Evolutionary conservation across 2,888 invertebrate genomes (phyloP).

Genomic region (Cantharis nigra): DNA sequence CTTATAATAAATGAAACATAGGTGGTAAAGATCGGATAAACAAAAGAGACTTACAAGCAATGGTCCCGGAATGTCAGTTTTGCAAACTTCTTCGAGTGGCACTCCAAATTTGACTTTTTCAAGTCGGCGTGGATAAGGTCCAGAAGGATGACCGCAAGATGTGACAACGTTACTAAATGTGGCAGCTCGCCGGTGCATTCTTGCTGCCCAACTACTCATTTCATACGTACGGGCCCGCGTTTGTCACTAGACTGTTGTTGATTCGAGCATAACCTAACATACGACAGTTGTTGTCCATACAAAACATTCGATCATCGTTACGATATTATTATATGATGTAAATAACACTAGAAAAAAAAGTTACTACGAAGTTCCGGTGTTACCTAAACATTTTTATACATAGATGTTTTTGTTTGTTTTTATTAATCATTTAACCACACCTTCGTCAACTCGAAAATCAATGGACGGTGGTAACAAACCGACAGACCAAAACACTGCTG

Average conservation of each 20-base stretch:
- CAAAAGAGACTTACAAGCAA: conserved; percentile 70
- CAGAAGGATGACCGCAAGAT: conserved; percentile 85
- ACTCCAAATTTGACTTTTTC: conserved; percentile 96
- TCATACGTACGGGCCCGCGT: conserved; percentile 44
- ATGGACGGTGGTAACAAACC: conserved; percentile 30
- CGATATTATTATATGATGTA: background rate
- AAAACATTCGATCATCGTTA: conserved; percentile 14
- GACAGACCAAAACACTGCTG: background rate
- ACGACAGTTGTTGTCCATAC: conserved; percentile 24
- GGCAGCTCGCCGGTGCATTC: conserved; percentile 90
- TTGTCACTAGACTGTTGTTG: conserved; percentile 38
- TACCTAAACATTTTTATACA: conserved; percentile 32
- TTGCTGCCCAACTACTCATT: conserved; percentile 92
- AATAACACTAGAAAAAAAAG: background rate
- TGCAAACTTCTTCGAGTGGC: conserved; percentile 89
- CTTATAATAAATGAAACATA: background rate
- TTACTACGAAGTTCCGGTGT: conserved; percentile 20
- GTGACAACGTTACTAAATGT: conserved; percentile 89
- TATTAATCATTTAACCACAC: conserved; percentile 41
- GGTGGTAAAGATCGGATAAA: background rate
- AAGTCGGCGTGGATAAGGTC: conserved; percentile 80
- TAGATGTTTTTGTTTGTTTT: conserved; percentile 32
- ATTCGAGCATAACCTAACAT: conserved; percentile 50
- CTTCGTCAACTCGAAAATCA: conserved; percentile 41
- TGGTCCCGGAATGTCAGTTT: conserved; percentile 93